These are phyloP conservation scores for Halictus rubicundus DNA, from an alignment of 1,140 invertebrate genomes.

Conservation along the genomic window DNA sequence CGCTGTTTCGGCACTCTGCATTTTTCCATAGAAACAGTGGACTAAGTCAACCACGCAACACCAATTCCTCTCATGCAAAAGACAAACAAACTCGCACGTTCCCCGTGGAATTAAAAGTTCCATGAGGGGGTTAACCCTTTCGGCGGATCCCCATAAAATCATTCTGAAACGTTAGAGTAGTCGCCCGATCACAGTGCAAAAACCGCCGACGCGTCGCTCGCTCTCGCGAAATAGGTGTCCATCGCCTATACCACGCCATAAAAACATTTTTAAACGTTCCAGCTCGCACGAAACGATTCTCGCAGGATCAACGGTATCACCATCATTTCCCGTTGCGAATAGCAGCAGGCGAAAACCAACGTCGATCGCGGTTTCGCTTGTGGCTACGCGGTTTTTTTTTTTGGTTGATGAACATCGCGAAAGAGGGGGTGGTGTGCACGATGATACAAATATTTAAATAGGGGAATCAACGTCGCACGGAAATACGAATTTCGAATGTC, in stretches of 20 bases:
- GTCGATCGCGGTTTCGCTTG: background rate
- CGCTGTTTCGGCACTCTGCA: no score
- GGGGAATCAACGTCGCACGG: background rate
- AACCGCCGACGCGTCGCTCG: no score
- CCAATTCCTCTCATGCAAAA: no score
- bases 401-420: background rate
- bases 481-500: constrained; percentile 40
- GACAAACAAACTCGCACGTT: no score
- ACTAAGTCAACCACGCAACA: no score
- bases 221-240: background rate
- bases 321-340: background rate
- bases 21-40: no score
- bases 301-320: background rate
- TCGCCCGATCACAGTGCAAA: no score
- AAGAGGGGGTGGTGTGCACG: background rate
- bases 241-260: background rate
- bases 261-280: background rate
- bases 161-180: no score
- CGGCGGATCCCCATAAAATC: no score
- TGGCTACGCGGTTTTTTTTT: no score
- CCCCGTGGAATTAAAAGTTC: no score
- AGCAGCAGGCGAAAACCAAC: background rate
- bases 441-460: constrained; percentile 36
- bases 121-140: no score
- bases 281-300: background rate